Evolutionary conservation across 2,888 invertebrate genomes (phyloP).

Genomic region (Sinotaia quadrata): DNA sequence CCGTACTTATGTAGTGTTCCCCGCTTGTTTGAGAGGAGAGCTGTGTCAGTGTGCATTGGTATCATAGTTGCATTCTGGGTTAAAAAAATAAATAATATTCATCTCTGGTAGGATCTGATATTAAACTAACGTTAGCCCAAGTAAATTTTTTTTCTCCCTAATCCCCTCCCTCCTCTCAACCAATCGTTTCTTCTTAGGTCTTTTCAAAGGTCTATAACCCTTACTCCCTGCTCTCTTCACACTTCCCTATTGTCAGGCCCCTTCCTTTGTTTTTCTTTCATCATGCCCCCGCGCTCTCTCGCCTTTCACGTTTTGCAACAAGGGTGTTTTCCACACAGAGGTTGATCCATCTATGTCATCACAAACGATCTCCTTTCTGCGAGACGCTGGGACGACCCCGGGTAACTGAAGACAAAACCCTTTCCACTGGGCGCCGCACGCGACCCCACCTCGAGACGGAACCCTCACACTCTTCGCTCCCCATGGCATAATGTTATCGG

Average conservation of each 20-base stretch:
- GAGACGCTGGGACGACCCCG: not conserved
- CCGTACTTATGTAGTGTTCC: no score
- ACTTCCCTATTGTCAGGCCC: not conserved
- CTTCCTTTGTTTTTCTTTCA: conserved; percentile 2
- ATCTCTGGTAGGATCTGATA: no score
- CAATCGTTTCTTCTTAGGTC: not conserved
- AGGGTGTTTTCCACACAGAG: not conserved
- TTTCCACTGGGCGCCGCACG: conserved; percentile 1
- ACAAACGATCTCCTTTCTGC: conserved; percentile 1
- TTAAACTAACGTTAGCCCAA: no score
- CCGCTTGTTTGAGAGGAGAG: no score
- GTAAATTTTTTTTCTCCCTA: no score
- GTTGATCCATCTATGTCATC: conserved; percentile 6
- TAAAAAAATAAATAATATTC: no score
- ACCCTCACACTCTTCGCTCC: not conserved
- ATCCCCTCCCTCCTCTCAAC: not conserved
- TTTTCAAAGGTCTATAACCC: no score
- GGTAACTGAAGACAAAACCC: not conserved
- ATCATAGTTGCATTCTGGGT: no score
- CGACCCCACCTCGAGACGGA: conserved; percentile 1
- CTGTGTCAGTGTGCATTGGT: no score
- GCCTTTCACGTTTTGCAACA: not conserved
- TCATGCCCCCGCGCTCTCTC: not conserved
- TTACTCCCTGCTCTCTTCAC: not conserved
- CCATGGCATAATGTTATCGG: not conserved